Conservation (phyloP, 2,888 invertebrate species). For the Muschampia plurimacula region DNA sequence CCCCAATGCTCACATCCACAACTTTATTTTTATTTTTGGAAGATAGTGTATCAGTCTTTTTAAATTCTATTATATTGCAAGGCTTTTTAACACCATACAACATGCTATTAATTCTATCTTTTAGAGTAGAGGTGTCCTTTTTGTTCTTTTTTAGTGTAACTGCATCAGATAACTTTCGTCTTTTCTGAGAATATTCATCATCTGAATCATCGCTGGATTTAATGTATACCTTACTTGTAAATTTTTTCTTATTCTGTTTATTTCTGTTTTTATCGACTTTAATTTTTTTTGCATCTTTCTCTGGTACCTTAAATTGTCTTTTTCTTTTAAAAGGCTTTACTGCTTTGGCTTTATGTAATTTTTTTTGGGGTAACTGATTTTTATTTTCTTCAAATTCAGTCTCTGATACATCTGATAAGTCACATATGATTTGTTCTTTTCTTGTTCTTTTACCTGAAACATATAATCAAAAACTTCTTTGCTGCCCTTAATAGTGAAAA, state of each 20-base stretch:
- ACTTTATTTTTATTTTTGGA: conserved; percentile 39
- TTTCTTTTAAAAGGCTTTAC: conserved; percentile 33
- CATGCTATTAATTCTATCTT: conserved; percentile 75
- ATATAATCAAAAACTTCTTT: neutral
- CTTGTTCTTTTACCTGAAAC: conserved; percentile 57
- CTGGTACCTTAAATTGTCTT: conserved; percentile 50
- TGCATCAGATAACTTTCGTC: conserved; percentile 83
- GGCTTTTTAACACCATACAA: conserved; percentile 51
- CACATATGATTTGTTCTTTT: conserved; percentile 53
- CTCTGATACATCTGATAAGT: conserved; percentile 69
- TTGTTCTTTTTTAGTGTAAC: conserved; percentile 72
- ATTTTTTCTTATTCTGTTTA: conserved; percentile 53
- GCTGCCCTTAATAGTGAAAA: neutral
- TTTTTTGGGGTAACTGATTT: conserved; percentile 15
- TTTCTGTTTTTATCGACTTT: conserved; percentile 53
- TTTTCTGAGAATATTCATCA: conserved; percentile 73
- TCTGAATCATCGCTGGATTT: conserved; percentile 77
- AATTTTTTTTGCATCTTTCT: conserved; percentile 29
- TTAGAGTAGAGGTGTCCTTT: conserved; percentile 69
- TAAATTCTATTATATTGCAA: conserved; percentile 35
- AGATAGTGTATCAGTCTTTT: conserved; percentile 6
- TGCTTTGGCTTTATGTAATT: conserved; percentile 13
- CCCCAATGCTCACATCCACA: conserved; percentile 3
- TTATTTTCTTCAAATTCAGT: conserved; percentile 62
- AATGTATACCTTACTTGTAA: conserved; percentile 46